Evolutionary conservation across 2,888 invertebrate species (phyloP), one percentile per base, ranked within the genome.

Genomic region (Elysia crispata): DNA sequence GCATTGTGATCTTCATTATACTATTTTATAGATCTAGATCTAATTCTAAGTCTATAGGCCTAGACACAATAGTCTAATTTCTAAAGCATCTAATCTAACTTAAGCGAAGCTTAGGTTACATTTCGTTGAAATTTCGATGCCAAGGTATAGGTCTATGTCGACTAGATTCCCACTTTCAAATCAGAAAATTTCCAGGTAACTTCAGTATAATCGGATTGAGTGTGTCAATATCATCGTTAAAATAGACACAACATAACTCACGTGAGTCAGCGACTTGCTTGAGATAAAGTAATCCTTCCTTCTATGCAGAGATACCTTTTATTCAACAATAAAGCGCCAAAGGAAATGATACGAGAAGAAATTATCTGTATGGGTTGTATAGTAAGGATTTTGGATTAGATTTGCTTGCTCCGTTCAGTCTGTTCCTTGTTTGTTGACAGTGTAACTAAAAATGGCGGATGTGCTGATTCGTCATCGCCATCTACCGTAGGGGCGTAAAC

Each of bases 401-500:
- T 15, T 18, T 6, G 6, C 60, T 60, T 23, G 60, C 6, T 23
- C 20, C 60, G 5, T 23, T 3, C 15, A 23, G 60, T 60, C 15
- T 60, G 60, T 15, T 60, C 23, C 20, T 23, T 23, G 60, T n/a
- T 23, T 60, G 23, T 60, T 20, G 60, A 60, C 60, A n/a, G n/a
- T 23, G 20, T 23, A 41, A 41, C 41, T 41, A 60, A 70, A 33
- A 70, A 70, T 70, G 70, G 41, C 70, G 70, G 70, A 70, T 70
- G 70, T 70, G 41, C 20, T 25, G 70, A 73, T 73, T 70, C 41
- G 70, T 70, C 70, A 70, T 70, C 70, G 70, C 70, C 70, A 70
- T 70, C 70, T 70, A 70, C 41, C 70, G 41, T 31, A 70, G 70
- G 70, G 70, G 70, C 70, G 70, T 70, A 31, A 70, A 70, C 70